phyloP scores from a whole-genome alignment of 2,797 vertebrate genomes.

The Chiroxiphia lanceolata region DNA sequence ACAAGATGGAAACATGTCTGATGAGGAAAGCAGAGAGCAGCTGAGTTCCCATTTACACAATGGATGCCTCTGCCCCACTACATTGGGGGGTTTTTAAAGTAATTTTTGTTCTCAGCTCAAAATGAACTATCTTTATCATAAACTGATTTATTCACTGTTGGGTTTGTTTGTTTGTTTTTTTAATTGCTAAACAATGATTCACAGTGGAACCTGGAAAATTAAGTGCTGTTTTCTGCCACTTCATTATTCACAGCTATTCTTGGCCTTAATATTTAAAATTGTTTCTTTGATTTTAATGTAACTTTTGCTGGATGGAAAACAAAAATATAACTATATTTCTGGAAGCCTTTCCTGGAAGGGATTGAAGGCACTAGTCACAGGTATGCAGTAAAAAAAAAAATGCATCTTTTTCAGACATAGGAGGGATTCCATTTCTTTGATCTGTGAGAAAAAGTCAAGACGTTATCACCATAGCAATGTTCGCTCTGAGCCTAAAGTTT shows the following conservation, averaged over 20 bases:
- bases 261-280: not conserved
- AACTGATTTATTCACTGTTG: not conserved
- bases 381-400: not conserved
- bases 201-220: not conserved
- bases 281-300: not conserved
- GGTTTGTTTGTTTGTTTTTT: not conserved
- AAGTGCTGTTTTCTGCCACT: not conserved
- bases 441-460: slow-evolving; percentile 24
- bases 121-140: not conserved
- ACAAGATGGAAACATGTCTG: not conserved
- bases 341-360: not conserved
- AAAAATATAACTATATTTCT: not conserved
- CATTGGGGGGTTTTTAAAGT: not conserved
- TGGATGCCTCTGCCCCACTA: not conserved
- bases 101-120: not conserved
- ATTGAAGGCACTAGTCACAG: not conserved
- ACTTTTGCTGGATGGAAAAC: not conserved
- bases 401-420: not conserved
- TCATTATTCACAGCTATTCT: not conserved
- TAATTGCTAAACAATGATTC: not conserved
- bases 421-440: not conserved
- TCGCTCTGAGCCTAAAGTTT: not conserved
- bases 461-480: slow-evolving; percentile 32
- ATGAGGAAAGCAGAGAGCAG: not conserved
- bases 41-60: not conserved